Conservation (phyloP, 2,113 vertebrate genomes). For the Chaetorhynchus papuensis region DNA sequence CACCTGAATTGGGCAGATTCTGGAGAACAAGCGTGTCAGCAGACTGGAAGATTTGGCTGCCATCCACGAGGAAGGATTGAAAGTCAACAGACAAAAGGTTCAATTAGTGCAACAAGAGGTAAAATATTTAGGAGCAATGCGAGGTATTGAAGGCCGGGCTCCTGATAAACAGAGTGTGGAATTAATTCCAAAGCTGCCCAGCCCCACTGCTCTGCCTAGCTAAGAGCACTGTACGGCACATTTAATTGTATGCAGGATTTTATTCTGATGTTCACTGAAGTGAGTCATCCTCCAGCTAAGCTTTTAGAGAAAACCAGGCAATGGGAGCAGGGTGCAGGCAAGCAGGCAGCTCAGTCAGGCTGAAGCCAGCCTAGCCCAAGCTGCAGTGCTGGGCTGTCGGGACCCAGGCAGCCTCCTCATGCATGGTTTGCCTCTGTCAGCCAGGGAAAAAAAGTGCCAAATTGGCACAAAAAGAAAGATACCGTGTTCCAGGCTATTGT, state of each 20-base stretch:
- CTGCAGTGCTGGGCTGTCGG: not conserved
- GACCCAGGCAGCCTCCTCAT: not conserved
- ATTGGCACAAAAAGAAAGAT: not conserved
- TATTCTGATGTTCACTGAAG: constrained; percentile 45
- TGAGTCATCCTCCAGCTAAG: constrained; percentile 47
- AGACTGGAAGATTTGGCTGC: not conserved
- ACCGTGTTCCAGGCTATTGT: not conserved
- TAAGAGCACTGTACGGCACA: not conserved
- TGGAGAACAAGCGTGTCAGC: not conserved
- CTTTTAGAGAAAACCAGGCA: constrained; percentile 1
- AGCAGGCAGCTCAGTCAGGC: not conserved
- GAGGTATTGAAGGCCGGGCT: not conserved
- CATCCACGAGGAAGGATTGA: not conserved
- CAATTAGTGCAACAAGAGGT: constrained; percentile 45
- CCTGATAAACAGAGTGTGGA: constrained; percentile 17
- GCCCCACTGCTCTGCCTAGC: not conserved
- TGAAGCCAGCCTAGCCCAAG: not conserved
- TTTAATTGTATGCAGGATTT: constrained; percentile 51
- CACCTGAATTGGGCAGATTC: not conserved
- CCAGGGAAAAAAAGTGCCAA: not conserved
- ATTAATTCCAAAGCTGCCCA: constrained; percentile 31
- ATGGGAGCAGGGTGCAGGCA: not conserved
- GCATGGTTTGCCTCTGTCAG: not conserved
- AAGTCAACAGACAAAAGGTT: constrained; percentile 38
- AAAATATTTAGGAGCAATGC: constrained; percentile 16